These are phyloP conservation scores for Yoshiicerus persimilis DNA, from an alignment of 1,140 invertebrate genomes.

Conservation along the genomic window DNA sequence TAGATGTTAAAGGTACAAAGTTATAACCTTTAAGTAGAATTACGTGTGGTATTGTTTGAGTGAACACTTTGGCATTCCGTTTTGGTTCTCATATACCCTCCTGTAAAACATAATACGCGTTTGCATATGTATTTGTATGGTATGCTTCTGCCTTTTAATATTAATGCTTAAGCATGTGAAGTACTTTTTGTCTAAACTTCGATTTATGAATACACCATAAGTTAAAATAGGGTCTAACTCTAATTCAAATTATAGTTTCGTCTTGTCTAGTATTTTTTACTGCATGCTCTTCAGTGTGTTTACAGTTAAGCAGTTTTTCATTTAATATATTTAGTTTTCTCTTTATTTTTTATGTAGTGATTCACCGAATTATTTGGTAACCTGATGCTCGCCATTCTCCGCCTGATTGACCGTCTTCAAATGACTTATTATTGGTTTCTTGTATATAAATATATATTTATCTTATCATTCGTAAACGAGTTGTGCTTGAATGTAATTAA, in stretches of 20 bases:
- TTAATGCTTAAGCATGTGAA: too few relatives aligned
- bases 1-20: background rate
- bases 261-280: background rate
- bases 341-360: background rate
- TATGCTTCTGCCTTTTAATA: too few relatives aligned
- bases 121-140: too few relatives aligned
- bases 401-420: background rate
- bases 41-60: background rate
- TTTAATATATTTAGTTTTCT: background rate
- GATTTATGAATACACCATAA: too few relatives aligned
- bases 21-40: background rate
- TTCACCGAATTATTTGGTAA: background rate
- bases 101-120: too few relatives aligned
- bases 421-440: background rate
- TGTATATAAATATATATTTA: background rate
- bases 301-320: background rate
- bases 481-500: background rate
- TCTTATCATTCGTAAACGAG: background rate
- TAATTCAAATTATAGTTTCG: too few relatives aligned
- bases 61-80: background rate
- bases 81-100: too few relatives aligned
- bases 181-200: too few relatives aligned
- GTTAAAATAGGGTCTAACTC: too few relatives aligned
- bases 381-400: background rate
- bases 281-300: background rate